Evolutionary conservation across 1,140 invertebrate genomes (phyloP).

Genomic region (Trinorchestia longiramus): DNA sequence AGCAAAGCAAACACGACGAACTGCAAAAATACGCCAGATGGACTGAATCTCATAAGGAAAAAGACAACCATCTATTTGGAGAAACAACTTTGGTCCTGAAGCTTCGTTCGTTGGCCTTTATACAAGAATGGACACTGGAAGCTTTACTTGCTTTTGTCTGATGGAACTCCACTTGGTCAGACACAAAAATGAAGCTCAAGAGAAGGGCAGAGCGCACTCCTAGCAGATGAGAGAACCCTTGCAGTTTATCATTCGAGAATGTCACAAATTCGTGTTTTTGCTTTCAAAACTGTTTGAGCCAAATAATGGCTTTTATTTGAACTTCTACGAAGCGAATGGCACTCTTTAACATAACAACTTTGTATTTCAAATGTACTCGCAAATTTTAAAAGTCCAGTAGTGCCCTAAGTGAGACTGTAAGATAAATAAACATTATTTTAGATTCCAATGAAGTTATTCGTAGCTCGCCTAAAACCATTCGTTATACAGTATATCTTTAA

Average conservation of each 20-base stretch:
- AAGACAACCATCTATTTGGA: constrained; percentile 54
- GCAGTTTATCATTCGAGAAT: background rate
- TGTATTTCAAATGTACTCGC: too few species aligned
- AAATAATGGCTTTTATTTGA: background rate
- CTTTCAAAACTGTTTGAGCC: background rate
- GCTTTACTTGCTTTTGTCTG: constrained; percentile 33
- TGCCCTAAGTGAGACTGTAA: background rate
- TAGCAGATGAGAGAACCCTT: background rate
- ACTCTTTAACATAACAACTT: background rate
- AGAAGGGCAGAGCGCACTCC: constrained; percentile 15
- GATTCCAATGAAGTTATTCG: background rate
- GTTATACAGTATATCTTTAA: too few species aligned
- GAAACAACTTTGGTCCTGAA: constrained; percentile 49
- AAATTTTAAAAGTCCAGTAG: background rate
- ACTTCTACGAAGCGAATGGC: background rate
- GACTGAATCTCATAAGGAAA: constrained; percentile 55
- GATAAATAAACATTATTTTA: background rate
- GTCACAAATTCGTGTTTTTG: background rate
- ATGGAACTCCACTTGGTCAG: constrained; percentile 26
- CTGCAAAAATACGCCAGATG: constrained; percentile 54
- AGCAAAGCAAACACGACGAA: constrained; percentile 38
- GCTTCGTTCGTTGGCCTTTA: constrained; percentile 48
- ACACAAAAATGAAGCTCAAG: constrained; percentile 47
- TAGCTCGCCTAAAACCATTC: too few species aligned
- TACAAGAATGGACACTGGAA: constrained; percentile 52